Base-by-base conservation (phyloP, 2,113 vertebrate genomes). In the Passer montanus region DNA sequence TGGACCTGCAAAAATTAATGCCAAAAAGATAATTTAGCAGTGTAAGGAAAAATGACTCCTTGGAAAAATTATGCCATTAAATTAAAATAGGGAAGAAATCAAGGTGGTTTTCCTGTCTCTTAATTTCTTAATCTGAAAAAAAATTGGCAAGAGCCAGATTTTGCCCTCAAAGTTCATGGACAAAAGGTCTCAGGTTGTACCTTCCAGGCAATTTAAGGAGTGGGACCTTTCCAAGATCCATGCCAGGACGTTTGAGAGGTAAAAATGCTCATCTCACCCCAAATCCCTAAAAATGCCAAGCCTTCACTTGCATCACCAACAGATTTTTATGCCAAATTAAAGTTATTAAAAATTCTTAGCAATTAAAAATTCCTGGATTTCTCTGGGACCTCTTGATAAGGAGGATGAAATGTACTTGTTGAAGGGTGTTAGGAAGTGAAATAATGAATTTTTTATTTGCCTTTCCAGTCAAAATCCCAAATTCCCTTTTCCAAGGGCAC, bases 241-340 rank as follows among this genome's bases (percentile, higher is more conserved):
- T 2, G 6, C 11, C 26, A 14, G 56, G 46, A 44, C 10, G 10
- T 55, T 6, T 35, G 50, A 9, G 18, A 19, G 6, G 19, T 4
- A 2, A 63, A 4, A 46, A 43, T 0, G 1, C 2, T 37, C 44
- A 6, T 15, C 11, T 41, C 53, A 30, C 3, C 26, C 64, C 64
- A 60, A 63, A 87, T 44, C 37, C 19, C 21, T 18, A 15, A 19
- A 19, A 8, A 43, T 37, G 47, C 43, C 58, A 37, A 43, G 43
- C 10, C 33, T 37, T 43, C 15, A 2, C 8, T 31, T 64, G 8
- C 9, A n/a, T 18, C 23, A 17, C 12, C 0, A 1, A 28, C 8
- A 35, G 35, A 12, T 28, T 33, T 53, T 52, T 11, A 46, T 6
- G 15, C 22, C 47, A 41, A 49, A 26, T 13, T 5, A 11, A 4